Evolutionary conservation across 2,888 invertebrate species (phyloP), one percentile per base, ranked within the genome.

Genomic region (Drosophila paramelanica): DNA sequence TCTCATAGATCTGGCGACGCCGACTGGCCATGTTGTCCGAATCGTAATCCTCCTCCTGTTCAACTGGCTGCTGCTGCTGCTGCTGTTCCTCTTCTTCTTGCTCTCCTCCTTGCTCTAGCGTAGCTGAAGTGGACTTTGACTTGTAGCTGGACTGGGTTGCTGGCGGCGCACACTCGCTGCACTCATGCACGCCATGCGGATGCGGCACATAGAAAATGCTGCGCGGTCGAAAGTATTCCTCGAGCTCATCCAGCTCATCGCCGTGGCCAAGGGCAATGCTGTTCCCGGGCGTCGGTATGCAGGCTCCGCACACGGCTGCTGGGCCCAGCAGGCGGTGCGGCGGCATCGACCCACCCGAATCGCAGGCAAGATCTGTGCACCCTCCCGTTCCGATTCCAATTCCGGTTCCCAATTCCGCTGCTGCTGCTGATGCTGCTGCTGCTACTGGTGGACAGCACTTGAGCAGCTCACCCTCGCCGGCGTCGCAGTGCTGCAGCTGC

Each of bases 1-100:
- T 97, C 93, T 97, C 97, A 92, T 97, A 97, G 60, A 97, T 94
- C 93, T 96, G 96, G 88, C 96, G 94, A 92, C 94, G 94, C 62
- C 95, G 93, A 46, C 86, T 88, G 20, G 86, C 86, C 85, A 86
- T 86, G 71, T 82, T 85, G 89, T 89, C 85, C 0, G 79, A 78
- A 13, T 77, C 81, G 27, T 67, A 67, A 5, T 81, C 72, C 6
- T 75, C 79, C 6, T 52, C 60, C 10, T 50, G 43, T 20, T 58
- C 27, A 27, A 1, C 27, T 27, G 7, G 51, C 27, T 51, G 60
- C 36, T 67, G 55, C 7, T 42, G 47, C 3, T n/a, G 36, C 10
- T 50, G 53, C 43, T 57, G 38, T 65, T 93, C 93, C 86, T 47
- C 45, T 58, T 67, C 59, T 49, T 66, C 68, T 49, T 45, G 56